Evolutionary conservation across 2,113 vertebrate genomes (phyloP).

Genomic region (Prionailurus bengalensis): DNA sequence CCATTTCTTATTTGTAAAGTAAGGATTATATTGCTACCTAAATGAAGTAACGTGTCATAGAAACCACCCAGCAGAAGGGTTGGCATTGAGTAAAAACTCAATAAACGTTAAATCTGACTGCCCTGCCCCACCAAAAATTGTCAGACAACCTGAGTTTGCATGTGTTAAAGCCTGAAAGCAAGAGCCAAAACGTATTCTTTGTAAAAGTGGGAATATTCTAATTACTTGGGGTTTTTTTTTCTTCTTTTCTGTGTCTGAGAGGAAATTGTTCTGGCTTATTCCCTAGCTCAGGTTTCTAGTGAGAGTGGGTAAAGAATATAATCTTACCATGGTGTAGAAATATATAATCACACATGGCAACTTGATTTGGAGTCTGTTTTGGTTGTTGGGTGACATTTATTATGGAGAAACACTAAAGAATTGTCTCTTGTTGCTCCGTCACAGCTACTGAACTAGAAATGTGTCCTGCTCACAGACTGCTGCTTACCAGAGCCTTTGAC

Average conservation of each 20-base stretch:
- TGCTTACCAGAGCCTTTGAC: conserved; percentile 34
- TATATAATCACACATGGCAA: not conserved
- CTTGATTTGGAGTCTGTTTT: conserved; percentile 19
- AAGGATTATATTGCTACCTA: not conserved
- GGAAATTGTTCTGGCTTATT: not conserved
- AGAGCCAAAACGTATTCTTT: not conserved
- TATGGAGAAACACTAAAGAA: conserved; percentile 34
- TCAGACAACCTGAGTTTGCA: not conserved
- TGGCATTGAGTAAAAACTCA: not conserved
- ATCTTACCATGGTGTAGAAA: not conserved
- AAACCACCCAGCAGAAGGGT: not conserved
- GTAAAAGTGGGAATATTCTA: not conserved
- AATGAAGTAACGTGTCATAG: not conserved
- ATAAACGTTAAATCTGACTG: not conserved
- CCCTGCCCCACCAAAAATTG: not conserved
- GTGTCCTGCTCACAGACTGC: not conserved
- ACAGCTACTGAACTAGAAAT: conserved; percentile 17
- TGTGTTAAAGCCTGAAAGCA: conserved; percentile 31
- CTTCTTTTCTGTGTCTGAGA: not conserved
- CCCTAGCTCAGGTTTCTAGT: not conserved
- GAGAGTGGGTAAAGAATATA: not conserved
- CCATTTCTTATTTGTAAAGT: not conserved
- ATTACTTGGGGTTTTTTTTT: not conserved
- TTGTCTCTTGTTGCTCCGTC: conserved; percentile 3
- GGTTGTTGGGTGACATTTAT: conserved; percentile 41